Evolutionary conservation across 2,113 vertebrate genomes (phyloP).

Genomic region (Entelurus aequoreus): DNA sequence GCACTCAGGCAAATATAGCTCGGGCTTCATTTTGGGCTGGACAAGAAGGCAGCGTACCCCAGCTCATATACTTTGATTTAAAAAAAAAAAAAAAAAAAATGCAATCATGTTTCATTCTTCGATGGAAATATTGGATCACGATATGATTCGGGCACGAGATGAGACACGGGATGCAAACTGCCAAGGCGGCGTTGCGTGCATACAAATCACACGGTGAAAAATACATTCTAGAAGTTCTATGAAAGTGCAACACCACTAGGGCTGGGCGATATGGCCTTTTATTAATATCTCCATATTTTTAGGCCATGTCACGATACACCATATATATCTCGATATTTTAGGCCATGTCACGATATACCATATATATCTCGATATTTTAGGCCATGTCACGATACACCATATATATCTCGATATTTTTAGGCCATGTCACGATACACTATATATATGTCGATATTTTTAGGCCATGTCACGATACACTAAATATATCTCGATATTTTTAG

Average conservation of each 20-base stretch:
- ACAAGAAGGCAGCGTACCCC: constrained; percentile 10
- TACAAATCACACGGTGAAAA: constrained; percentile 9
- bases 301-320: too few species aligned
- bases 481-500: too few species aligned
- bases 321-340: too few species aligned
- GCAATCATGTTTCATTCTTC: constrained; percentile 3
- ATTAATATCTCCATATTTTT: too few species aligned
- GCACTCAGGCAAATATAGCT: constrained; percentile 7
- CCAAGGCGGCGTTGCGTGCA: constrained; percentile 27
- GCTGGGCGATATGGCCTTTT: too few species aligned
- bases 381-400: too few species aligned
- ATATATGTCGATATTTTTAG: too few species aligned
- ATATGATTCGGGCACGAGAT: constrained; percentile 10
- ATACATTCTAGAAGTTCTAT: neutral
- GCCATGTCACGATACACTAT: too few species aligned
- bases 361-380: too few species aligned
- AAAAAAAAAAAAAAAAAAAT: neutral
- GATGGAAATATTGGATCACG: constrained; percentile 14
- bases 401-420: too few species aligned
- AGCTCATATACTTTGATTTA: constrained; percentile 1
- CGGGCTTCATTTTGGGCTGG: constrained; percentile 20
- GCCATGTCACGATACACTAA: too few species aligned
- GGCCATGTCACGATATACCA: too few species aligned
- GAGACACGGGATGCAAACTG: constrained; percentile 16
- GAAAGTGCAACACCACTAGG: neutral